Percentiles rank a stretch among this genome's conserved stretches.
These are phyloP conservation scores for Cephus pulcher DNA, from an alignment of 2,888 invertebrate genomes.

Conservation along the genomic window DNA sequence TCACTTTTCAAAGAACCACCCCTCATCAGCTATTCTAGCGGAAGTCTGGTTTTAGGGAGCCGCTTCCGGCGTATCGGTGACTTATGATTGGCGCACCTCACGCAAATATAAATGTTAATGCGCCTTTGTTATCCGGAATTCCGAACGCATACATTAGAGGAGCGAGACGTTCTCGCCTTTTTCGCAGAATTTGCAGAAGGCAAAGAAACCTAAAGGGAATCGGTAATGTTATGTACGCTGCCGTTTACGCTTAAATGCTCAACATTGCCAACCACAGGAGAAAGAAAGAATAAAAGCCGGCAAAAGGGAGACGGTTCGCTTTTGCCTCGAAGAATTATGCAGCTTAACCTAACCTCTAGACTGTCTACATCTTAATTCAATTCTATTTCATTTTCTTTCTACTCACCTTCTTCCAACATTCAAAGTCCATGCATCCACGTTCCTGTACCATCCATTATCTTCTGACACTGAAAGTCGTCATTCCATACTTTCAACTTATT, in stretches of 20 bases:
- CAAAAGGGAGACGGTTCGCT: no score
- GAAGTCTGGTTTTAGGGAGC: slow-evolving; percentile 20
- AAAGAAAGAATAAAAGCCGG: no score
- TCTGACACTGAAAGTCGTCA: no score
- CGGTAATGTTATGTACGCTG: slow-evolving; percentile 19
- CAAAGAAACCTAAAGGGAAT: slow-evolving; percentile 21
- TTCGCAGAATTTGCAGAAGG: slow-evolving; percentile 7
- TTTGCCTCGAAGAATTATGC: no score
- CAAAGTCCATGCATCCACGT: no score
- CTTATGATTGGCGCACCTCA: slow-evolving; percentile 33
- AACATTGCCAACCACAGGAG: no score
- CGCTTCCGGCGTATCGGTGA: slow-evolving; percentile 29
- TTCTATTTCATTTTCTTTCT: no score
- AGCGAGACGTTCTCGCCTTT: slow-evolving; percentile 8
- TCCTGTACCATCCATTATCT: no score
- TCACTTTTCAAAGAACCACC: slow-evolving; percentile 10
- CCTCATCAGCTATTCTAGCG: slow-evolving; percentile 43
- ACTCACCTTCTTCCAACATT: no score
- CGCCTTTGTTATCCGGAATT: slow-evolving; percentile 30
- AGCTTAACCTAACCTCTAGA: no score
- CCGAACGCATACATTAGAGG: slow-evolving; percentile 34
- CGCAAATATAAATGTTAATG: slow-evolving; percentile 45
- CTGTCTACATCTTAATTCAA: no score
- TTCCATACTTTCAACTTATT: no score
- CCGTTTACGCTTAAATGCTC: slow-evolving; percentile 20